phyloP scores from a whole-genome alignment of 2,888 invertebrate genomes.

The Pedicia rivosa region DNA sequence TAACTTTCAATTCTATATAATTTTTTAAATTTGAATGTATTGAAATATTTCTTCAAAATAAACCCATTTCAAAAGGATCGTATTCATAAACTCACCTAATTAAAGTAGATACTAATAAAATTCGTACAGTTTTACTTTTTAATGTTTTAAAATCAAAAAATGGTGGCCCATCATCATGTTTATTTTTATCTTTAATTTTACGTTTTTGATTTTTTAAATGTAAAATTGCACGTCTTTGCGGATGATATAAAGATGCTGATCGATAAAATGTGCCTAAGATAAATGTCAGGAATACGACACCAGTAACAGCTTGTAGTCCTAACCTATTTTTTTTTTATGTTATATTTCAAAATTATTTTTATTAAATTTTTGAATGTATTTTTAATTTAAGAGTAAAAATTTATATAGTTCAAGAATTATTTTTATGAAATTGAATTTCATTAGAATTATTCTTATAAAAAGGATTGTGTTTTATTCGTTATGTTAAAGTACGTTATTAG shows the following conservation, averaged over 20 bases:
- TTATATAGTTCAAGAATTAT: too few species aligned
- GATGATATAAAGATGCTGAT: slow-evolving; percentile 77
- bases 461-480: too few species aligned
- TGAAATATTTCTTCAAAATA: too few species aligned
- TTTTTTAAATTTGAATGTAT: too few species aligned
- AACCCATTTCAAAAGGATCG: neutral
- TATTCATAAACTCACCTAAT: slow-evolving; percentile 31
- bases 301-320: slow-evolving; percentile 74
- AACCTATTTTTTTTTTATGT: too few species aligned
- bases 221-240: slow-evolving; percentile 69
- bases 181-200: slow-evolving; percentile 66
- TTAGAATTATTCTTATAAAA: too few species aligned
- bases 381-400: too few species aligned
- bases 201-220: slow-evolving; percentile 80
- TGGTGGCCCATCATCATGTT: slow-evolving; percentile 59
- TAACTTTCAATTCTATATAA: too few species aligned
- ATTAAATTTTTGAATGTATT: too few species aligned
- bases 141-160: slow-evolving; percentile 78
- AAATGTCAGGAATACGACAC: slow-evolving; percentile 65
- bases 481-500: too few species aligned
- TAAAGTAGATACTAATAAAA: slow-evolving; percentile 63
- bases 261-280: slow-evolving; percentile 77
- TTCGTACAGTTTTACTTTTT: slow-evolving; percentile 69
- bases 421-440: too few species aligned
- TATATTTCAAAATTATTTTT: too few species aligned